phyloP scores from a whole-genome alignment of 2,797 vertebrate species.

The Syngnathus rostellatus region DNA sequence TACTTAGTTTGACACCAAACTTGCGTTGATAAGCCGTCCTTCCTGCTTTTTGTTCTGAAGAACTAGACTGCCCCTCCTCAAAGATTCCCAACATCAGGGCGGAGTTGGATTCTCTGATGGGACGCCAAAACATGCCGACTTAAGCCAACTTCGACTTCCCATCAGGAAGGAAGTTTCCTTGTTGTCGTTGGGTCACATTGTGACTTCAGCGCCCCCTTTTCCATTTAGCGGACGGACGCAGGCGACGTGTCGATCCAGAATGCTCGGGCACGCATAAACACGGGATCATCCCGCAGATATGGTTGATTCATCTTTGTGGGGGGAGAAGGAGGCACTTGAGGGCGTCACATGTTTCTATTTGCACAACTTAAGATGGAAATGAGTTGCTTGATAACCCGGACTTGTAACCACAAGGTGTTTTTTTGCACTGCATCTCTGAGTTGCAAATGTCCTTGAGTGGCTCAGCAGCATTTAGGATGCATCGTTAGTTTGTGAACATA shows the following conservation, averaged over 20 bases:
- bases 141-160: constrained; percentile 18
- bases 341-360: background rate
- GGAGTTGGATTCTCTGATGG: constrained; percentile 27
- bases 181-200: constrained; percentile 47
- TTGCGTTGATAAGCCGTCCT: background rate
- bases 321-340: background rate
- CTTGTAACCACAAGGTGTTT: background rate
- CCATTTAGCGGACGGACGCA: constrained; percentile 7
- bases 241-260: background rate
- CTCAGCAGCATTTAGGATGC: background rate
- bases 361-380: background rate
- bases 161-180: constrained; percentile 57
- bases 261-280: constrained; percentile 7
- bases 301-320: background rate
- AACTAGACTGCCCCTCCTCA: background rate
- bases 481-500: background rate
- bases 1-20: no score
- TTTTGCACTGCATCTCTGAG: background rate
- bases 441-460: background rate
- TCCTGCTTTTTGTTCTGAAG: background rate
- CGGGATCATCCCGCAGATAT: background rate
- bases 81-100: constrained; percentile 45
- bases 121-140: constrained; percentile 47
- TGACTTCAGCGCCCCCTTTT: constrained; percentile 28
- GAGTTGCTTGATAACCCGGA: background rate